Percentiles rank a stretch among this genome's conserved stretches.
These are phyloP conservation scores for Aradophagus sp. DNA, from an alignment of 1,140 invertebrate species.

Conservation along the genomic window DNA sequence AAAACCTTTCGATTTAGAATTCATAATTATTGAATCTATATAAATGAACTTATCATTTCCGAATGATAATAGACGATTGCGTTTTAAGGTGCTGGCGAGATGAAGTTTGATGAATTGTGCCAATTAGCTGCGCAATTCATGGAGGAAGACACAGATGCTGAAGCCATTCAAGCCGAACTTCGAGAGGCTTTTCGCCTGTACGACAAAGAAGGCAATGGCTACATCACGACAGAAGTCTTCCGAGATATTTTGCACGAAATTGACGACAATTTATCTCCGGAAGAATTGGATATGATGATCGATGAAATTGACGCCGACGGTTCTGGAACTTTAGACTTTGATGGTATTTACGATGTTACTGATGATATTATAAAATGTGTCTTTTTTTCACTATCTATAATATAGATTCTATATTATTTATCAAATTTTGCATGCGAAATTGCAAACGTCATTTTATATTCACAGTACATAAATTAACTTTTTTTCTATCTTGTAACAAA, in stretches of 20 bases:
- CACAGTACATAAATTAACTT: too few relatives aligned
- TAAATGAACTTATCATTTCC: not conserved
- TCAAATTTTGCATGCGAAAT: too few relatives aligned
- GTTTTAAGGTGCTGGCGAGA: slow-evolving; percentile 81
- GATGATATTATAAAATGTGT: too few relatives aligned
- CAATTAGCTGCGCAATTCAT: slow-evolving; percentile 86
- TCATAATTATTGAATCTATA: not conserved
- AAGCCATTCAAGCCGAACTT: slow-evolving; percentile 88
- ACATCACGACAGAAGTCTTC: slow-evolving; percentile 88
- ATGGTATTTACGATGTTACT: slow-evolving; percentile 68
- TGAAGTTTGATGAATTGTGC: slow-evolving; percentile 93
- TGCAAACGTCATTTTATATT: too few relatives aligned
- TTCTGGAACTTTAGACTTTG: slow-evolving; percentile 82
- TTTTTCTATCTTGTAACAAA: too few relatives aligned
- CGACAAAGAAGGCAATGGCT: slow-evolving; percentile 90
- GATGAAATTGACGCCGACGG: slow-evolving; percentile 92
- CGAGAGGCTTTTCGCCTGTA: slow-evolving; percentile 92
- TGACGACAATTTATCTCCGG: slow-evolving; percentile 88
- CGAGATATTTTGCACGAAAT: slow-evolving; percentile 89
- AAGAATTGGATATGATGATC: slow-evolving; percentile 90
- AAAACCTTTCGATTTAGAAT: not conserved
- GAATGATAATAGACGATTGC: not conserved
- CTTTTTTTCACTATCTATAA: too few relatives aligned
- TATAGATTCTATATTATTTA: too few relatives aligned
- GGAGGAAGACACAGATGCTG: slow-evolving; percentile 81